Evolutionary conservation across 2,113 vertebrate species (phyloP), one percentile per base, ranked within the genome.

Genomic region (Dicrurus megarhynchus): DNA sequence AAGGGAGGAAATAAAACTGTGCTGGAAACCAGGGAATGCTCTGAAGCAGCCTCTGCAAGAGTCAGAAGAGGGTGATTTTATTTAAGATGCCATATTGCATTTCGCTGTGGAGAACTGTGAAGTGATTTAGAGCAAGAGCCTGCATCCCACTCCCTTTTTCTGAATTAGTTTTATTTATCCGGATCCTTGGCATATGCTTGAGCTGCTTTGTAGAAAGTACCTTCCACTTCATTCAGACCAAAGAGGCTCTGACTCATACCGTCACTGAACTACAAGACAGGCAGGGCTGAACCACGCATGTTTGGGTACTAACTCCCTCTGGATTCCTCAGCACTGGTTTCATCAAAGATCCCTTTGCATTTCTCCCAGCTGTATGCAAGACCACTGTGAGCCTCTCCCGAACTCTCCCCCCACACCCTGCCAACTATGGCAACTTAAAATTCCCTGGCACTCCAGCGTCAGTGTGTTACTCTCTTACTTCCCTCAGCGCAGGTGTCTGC

Each of bases 161-260:
- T 96, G 93, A 97, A 96, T 96, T 97, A 95, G 93, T 96, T 95
- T 90, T 96, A 96, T 95, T 97, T 96, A 90, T 90, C 95, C 60
- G 7, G 90, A 95, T 97, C 92, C 64, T 95, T 88, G 90, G 92
- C 90, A 90, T 96, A 93, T 81, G 90, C 92, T 97, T 56, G 90
- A 95, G 92, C 92, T 86, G 95, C 96, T 96, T 94, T 90, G 93
- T 94, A 96, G 76, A 95, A 95, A 96, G 92, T 96, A 94, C 96
- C 95, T 96, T 96, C 95, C 90, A 95, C 96, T 96, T 97, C 95
- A 96, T 96, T 96, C 92, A 97, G 96, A 92, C 90, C 96, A 93
- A 55, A 96, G 86, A 74, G 83, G 71, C 90, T 96, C 83, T 96
- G 96, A 97, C 92, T 96, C 96, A 96, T 93, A 86, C 80, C 71